Percentiles rank a stretch among this genome's conserved stretches.
Conservation (phyloP, 2,797 vertebrate genomes). For the Moxostoma hubbsi region DNA sequence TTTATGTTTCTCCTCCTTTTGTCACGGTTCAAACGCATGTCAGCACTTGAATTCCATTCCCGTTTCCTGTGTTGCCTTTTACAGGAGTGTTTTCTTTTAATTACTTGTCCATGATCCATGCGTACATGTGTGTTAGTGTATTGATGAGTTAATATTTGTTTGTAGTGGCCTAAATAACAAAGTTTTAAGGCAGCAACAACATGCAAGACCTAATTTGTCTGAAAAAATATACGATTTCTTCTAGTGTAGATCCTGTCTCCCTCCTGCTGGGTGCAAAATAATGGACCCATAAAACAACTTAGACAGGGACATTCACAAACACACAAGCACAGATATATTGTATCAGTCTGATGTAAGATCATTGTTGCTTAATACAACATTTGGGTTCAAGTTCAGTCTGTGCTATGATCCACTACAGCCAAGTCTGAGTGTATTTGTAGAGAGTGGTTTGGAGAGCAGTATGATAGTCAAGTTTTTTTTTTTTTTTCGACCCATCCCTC, state of each 20-base stretch:
- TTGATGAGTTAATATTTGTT: constrained; percentile 17
- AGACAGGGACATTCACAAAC: constrained; percentile 15
- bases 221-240: constrained; percentile 35
- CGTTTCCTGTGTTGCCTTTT: constrained; percentile 38
- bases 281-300: neutral
- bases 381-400: too few species aligned
- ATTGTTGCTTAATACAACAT: too few species aligned
- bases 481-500: too few species aligned
- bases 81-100: constrained; percentile 40
- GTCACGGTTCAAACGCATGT: constrained; percentile 59
- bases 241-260: constrained; percentile 37
- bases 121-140: constrained; percentile 18
- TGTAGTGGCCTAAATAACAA: constrained; percentile 50
- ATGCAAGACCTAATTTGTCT: constrained; percentile 48
- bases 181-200: constrained; percentile 55
- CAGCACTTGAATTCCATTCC: constrained; percentile 1
- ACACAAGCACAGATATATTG: constrained; percentile 27
- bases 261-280: constrained; percentile 47
- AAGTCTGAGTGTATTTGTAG: constrained; percentile 1
- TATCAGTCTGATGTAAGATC: neutral
- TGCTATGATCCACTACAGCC: neutral
- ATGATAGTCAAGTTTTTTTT: too few species aligned
- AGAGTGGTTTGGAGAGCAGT: neutral
- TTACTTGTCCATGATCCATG: constrained; percentile 2
- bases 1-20: constrained; percentile 59